Conservation (phyloP, 2,797 vertebrate species). For the Anniella stebbinsi region DNA sequence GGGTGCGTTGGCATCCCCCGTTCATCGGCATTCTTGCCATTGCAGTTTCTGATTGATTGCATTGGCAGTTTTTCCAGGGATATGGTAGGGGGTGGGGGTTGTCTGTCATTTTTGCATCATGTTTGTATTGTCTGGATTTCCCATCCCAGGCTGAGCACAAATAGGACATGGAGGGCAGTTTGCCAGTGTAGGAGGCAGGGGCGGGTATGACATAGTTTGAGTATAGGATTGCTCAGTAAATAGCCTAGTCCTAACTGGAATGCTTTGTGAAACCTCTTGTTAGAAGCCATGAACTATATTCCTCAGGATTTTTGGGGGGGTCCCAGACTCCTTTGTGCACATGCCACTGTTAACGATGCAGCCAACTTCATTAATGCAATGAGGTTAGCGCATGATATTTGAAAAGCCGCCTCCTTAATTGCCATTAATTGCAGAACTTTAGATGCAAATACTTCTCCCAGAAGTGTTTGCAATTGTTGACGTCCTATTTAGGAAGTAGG, state of each 20-base stretch:
- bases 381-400: conserved; percentile 42
- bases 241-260: not conserved
- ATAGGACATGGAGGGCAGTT: too few species aligned
- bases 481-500: conserved; percentile 60
- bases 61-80: too few species aligned
- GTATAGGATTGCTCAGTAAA: not conserved
- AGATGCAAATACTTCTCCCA: conserved; percentile 49
- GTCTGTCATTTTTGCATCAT: too few species aligned
- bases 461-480: conserved; percentile 30
- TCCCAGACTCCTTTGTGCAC: not conserved
- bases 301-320: not conserved
- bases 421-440: conserved; percentile 50
- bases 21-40: too few species aligned
- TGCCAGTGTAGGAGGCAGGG: not conserved
- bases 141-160: too few species aligned
- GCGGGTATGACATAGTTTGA: not conserved
- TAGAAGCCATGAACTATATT: conserved; percentile 4
- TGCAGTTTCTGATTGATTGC: too few species aligned
- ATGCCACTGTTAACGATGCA: not conserved
- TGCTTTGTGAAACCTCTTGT: not conserved
- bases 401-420: conserved; percentile 58
- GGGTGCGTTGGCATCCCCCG: too few species aligned
- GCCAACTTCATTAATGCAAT: conserved; percentile 46
- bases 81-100: too few species aligned
- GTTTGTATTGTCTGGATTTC: too few species aligned